Base-by-base conservation (phyloP, 2,888 invertebrate genomes). In the Schrankia costaestrigalis region DNA sequence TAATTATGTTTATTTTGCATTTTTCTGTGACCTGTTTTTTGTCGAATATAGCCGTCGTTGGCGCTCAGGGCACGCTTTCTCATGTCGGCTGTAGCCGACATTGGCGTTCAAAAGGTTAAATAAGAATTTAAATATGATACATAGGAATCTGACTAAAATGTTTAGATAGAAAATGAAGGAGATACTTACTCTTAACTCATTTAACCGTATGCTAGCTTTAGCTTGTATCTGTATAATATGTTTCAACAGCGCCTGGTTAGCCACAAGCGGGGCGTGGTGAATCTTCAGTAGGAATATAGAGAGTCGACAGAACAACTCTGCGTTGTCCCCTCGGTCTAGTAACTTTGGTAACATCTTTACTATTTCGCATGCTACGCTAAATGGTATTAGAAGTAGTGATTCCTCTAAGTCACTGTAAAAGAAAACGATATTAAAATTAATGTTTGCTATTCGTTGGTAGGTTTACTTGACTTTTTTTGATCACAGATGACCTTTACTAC, bases 401-500 rank as follows among this genome's bases (percentile, higher is more conserved):
- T 97, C 97, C 77, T 98, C 97, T 41, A 99, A 78, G 67, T 98
- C 97, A 68, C 98, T 96, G 78, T 3, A 89, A 83, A 30, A 11
- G 4, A 11, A 14, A n/a, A n/a, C 4, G 11, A 11, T 7, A 11
- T 17, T 24, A 23, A 11, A 6, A 11, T 23, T 2, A 5, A 23
- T 11, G 18, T 18, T 8, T 3, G n/a, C 17, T 5, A 17, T 17
- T 17, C 7, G 17, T 17, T 5, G 17, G 7, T 17, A 17, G 17
- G 17, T n/a, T n/a, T n/a, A n/a, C n/a, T n/a, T n/a, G n/a, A n/a
- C n/a, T n/a, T n/a, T n/a, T n/a, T n/a, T n/a, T n/a, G n/a, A 17
- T 5, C 7, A 17, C 7, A 17, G 4, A 17, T 17, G 7, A 17
- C 17, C 7, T 7, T 7, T 17, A 17, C 17, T 17, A 17, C 7